A percentile compares a stretch with the other conserved stretches of the same genome.
Evolutionary conservation across 2,113 vertebrate genomes (phyloP).

Genomic region (Varanus komodoensis): DNA sequence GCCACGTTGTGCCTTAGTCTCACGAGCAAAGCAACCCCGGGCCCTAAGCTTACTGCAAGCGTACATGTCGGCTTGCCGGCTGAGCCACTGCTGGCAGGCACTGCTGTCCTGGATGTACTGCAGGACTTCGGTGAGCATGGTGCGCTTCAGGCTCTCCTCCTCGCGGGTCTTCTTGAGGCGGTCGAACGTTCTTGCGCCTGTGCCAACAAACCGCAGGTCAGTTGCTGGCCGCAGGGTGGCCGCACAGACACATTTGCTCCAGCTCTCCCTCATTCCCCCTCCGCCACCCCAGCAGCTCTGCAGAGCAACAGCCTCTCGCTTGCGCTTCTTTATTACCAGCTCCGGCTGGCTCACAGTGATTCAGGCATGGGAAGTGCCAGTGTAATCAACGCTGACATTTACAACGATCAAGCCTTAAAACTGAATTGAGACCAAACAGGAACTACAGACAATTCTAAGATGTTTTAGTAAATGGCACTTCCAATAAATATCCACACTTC

Average conservation of each 20-base stretch:
- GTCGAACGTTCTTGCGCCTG: conserved; percentile 94
- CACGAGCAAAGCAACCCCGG: too few species aligned
- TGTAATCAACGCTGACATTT: not conserved
- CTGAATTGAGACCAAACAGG: not conserved
- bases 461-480: not conserved
- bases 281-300: too few species aligned
- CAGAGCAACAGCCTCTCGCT: not conserved
- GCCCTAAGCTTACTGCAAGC: conserved; percentile 41
- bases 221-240: too few species aligned
- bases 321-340: too few species aligned
- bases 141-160: conserved; percentile 92
- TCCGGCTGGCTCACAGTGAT: too few species aligned
- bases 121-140: conserved; percentile 93
- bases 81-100: conserved; percentile 98
- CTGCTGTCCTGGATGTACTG: conserved; percentile 96
- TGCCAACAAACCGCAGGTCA: not conserved
- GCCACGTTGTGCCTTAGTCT: not conserved
- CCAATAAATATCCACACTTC: not conserved
- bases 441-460: not conserved
- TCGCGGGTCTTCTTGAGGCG: conserved; percentile 88
- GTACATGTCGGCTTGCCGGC: conserved; percentile 94
- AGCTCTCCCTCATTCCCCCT: not conserved
- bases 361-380: not conserved
- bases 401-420: not conserved
- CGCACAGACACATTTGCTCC: not conserved